Evolutionary conservation across 2,888 invertebrate species (phyloP).

Genomic region (Andrena haemorrhoa): DNA sequence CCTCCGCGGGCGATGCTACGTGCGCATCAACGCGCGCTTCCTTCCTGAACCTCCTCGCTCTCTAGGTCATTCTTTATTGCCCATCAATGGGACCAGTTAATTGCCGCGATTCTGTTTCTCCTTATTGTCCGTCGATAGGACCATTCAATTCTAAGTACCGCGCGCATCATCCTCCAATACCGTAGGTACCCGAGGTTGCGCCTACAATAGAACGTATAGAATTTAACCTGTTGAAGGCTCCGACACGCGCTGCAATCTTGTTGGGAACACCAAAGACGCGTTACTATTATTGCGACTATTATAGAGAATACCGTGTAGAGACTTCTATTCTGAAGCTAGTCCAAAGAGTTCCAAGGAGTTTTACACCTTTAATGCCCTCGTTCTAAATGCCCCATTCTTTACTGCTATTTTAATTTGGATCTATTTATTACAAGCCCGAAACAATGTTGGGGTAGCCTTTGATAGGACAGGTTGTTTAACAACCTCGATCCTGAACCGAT

Average conservation of each 20-base stretch:
- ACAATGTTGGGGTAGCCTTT: too few species aligned
- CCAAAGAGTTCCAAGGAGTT: too few species aligned
- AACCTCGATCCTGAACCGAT: too few species aligned
- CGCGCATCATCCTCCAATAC: background rate
- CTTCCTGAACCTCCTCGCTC: background rate
- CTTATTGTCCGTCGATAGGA: background rate
- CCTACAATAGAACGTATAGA: background rate
- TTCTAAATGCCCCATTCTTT: too few species aligned
- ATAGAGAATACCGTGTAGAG: too few species aligned
- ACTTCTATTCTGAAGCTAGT: too few species aligned
- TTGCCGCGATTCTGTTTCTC: background rate
- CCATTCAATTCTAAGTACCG: background rate
- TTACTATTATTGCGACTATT: too few species aligned
- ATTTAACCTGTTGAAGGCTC: background rate
- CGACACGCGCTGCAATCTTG: background rate
- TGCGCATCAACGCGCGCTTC: constrained; percentile 25
- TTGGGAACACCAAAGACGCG: too few species aligned
- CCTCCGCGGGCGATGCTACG: constrained; percentile 1
- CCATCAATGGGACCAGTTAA: background rate
- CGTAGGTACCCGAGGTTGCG: background rate
- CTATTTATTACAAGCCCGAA: too few species aligned
- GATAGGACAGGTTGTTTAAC: too few species aligned
- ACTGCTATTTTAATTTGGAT: too few species aligned
- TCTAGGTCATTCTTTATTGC: background rate
- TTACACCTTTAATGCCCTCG: too few species aligned